phyloP scores from a whole-genome alignment of 2,113 vertebrate genomes.

The Erythrolamprus reginae region DNA sequence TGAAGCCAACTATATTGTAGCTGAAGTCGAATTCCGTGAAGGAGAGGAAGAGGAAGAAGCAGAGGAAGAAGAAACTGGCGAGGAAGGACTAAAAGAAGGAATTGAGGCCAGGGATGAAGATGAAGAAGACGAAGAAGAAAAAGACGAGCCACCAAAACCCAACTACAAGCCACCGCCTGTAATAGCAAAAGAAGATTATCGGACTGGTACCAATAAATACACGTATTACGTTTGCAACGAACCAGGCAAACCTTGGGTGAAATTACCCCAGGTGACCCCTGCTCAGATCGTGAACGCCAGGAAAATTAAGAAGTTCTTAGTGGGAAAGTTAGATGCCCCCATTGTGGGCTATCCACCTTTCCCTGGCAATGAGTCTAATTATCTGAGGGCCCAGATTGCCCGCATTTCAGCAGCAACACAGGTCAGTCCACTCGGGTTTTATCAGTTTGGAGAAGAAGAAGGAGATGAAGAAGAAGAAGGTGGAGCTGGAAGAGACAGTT shows the following conservation, averaged over 20 bases:
- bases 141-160: conserved; percentile 70
- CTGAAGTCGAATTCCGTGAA: conserved; percentile 81
- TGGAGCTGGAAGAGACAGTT: conserved; percentile 63
- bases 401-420: conserved; percentile 92
- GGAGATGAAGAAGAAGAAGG: conserved; percentile 80
- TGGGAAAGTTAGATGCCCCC: conserved; percentile 77
- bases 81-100: conserved; percentile 50
- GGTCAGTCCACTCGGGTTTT: conserved; percentile 87
- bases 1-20: conserved; percentile 83
- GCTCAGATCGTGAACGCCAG: conserved; percentile 83
- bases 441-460: conserved; percentile 83
- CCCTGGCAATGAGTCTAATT: conserved; percentile 88
- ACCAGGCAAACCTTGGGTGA: conserved; percentile 84
- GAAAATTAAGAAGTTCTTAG: conserved; percentile 87
- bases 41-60: conserved; percentile 79
- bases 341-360: conserved; percentile 87
- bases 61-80: conserved; percentile 53
- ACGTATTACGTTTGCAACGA: conserved; percentile 91
- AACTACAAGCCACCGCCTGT: conserved; percentile 74
- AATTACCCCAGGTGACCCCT: conserved; percentile 83
- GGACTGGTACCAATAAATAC: conserved; percentile 84
- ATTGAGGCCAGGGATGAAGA: conserved; percentile 36
- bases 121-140: conserved; percentile 46
- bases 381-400: conserved; percentile 89
- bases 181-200: conserved; percentile 77